These are phyloP conservation scores for Channa striata DNA, from an alignment of 2,797 vertebrate genomes.

Conservation along the genomic window DNA sequence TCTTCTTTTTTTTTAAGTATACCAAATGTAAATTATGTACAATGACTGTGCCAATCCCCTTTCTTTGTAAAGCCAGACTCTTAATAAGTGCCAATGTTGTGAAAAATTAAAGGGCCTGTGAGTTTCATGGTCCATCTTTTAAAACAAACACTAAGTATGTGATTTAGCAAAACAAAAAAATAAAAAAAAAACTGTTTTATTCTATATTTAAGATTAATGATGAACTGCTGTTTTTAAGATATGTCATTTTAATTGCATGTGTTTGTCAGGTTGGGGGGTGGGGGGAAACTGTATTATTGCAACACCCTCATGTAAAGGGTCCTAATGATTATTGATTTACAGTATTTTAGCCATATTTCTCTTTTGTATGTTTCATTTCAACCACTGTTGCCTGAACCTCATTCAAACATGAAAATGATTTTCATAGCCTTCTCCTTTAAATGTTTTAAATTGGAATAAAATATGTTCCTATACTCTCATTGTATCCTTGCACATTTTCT, in stretches of 20 bases:
- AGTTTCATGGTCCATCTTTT: constrained; percentile 88
- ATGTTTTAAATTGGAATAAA: constrained; percentile 99
- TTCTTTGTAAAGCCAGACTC: constrained; percentile 89
- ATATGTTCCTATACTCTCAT: constrained; percentile 90
- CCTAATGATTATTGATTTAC: constrained; percentile 84
- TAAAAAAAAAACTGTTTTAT: constrained; percentile 80
- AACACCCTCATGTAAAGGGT: constrained; percentile 75
- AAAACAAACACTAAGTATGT: constrained; percentile 87
- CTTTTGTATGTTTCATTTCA: constrained; percentile 88
- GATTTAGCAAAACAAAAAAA: constrained; percentile 78
- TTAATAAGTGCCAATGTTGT: constrained; percentile 92
- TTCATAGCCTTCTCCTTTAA: constrained; percentile 98
- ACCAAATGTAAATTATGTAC: constrained; percentile 89
- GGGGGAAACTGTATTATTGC: constrained; percentile 76
- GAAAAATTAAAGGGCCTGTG: constrained; percentile 86
- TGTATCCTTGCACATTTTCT: constrained; percentile 56
- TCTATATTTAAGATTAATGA: constrained; percentile 86
- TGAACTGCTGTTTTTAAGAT: constrained; percentile 88
- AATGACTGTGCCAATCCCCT: constrained; percentile 91
- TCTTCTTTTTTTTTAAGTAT: constrained; percentile 78
- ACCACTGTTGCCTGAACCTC: constrained; percentile 91
- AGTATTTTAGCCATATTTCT: constrained; percentile 87
- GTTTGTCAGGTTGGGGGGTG: constrained; percentile 79
- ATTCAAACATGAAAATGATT: constrained; percentile 93
- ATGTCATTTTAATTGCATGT: constrained; percentile 93